phyloP scores from a whole-genome alignment of 2,888 invertebrate genomes.

The Pinctada fucata region DNA sequence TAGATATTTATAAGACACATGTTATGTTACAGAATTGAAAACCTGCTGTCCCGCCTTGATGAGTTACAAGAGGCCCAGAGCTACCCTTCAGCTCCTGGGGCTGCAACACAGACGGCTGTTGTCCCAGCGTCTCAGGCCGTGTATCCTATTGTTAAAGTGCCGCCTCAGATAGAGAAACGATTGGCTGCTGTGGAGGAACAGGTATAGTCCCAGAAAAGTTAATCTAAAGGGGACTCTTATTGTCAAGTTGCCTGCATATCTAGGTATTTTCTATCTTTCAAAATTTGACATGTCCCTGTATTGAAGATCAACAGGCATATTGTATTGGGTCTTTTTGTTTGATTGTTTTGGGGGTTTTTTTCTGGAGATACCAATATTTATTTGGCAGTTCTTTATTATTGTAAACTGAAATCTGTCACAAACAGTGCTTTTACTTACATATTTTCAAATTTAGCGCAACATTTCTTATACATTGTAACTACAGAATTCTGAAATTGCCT shows the following conservation, averaged over 20 bases:
- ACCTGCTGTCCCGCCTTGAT: conserved; percentile 54
- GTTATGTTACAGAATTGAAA: conserved; percentile 52
- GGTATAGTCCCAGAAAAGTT: conserved; percentile 42
- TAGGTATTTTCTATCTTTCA: background rate
- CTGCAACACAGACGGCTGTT: background rate
- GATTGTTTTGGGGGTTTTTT: too few species aligned
- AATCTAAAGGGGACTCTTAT: background rate
- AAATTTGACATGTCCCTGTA: too few species aligned
- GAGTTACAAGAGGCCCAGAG: conserved; percentile 52
- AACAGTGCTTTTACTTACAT: too few species aligned
- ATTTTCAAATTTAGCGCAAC: too few species aligned
- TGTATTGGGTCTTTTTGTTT: too few species aligned
- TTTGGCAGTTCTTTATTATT: too few species aligned
- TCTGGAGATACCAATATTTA: too few species aligned
- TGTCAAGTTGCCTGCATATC: background rate
- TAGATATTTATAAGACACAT: too few species aligned
- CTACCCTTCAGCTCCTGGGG: background rate
- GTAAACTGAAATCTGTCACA: too few species aligned
- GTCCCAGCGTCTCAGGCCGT: conserved; percentile 30
- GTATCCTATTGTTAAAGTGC: conserved; percentile 46
- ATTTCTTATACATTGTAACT: too few species aligned
- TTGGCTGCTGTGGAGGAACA: conserved; percentile 65
- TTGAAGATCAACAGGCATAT: too few species aligned
- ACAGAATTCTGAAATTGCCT: too few species aligned
- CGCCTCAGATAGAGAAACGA: conserved; percentile 59